Evolutionary conservation across 2,113 vertebrate species (phyloP).

Genomic region (Rhinopomastus cyanomelas): DNA sequence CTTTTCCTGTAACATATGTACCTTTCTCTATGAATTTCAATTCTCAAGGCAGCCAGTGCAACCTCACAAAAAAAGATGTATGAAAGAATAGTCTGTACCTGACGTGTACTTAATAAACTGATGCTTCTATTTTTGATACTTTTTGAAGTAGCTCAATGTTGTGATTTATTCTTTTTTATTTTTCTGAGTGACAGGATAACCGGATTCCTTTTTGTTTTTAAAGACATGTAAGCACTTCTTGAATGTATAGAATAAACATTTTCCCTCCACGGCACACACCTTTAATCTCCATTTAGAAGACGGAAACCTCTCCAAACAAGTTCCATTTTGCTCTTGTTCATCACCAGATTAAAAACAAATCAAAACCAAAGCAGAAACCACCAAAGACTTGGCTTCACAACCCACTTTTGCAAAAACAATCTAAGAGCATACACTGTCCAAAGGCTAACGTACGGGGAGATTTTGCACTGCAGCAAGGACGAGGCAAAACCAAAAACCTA

Average conservation of each 20-base stretch:
- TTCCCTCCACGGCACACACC: background rate
- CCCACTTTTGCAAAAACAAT: background rate
- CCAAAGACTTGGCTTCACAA: background rate
- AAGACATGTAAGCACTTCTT: background rate
- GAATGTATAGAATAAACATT: background rate
- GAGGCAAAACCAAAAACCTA: background rate
- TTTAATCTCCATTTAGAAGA: background rate
- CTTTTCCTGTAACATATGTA: background rate
- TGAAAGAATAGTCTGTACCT: background rate
- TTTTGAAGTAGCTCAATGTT: background rate
- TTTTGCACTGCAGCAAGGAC: background rate
- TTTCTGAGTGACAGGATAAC: background rate
- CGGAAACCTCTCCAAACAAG: background rate
- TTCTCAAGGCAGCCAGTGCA: background rate
- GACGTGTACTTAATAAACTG: background rate
- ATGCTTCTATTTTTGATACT: conserved; percentile 17
- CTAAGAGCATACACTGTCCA: background rate
- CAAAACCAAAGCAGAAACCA: background rate
- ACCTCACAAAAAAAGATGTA: background rate
- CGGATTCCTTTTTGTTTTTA: conserved; percentile 18
- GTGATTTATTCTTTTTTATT: background rate
- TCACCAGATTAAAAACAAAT: background rate
- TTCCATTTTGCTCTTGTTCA: background rate
- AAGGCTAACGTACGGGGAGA: background rate
- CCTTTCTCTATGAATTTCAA: background rate